phyloP scores from a whole-genome alignment of 23 tunicate species.

The Styela clava region DNA sequence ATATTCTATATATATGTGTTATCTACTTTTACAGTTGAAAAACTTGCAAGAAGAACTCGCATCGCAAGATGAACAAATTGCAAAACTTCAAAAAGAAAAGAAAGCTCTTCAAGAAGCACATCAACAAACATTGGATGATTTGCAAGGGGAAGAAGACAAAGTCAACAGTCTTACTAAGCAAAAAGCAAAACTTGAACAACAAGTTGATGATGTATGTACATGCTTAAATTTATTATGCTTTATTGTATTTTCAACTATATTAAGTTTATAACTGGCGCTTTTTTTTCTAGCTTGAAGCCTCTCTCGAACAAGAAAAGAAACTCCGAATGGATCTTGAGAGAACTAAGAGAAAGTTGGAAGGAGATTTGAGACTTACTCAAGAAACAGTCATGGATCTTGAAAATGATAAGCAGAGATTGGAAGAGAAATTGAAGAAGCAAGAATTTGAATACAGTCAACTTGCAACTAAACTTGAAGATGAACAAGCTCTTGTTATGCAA shows the following conservation, averaged over 20 bases:
- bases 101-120: conserved; percentile 97
- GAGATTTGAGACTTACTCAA: conserved; percentile 75
- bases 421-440: conserved; percentile 86
- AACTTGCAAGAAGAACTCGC: conserved; percentile 92
- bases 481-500: conserved; percentile 85
- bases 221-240: too few species aligned
- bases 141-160: conserved; percentile 96
- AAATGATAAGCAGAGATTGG: conserved; percentile 85
- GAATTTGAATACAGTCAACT: conserved; percentile 96
- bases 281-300: conserved; percentile 71
- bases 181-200: conserved; percentile 92
- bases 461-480: conserved; percentile 93
- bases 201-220: conserved; percentile 89
- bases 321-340: conserved; percentile 88
- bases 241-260: too few species aligned
- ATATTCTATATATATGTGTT: background rate
- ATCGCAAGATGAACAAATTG: conserved; percentile 89
- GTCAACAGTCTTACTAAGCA: conserved; percentile 88
- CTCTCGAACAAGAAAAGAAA: conserved; percentile 94
- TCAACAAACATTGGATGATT: conserved; percentile 95
- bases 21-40: conserved; percentile 43
- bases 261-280: too few species aligned
- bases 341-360: conserved; percentile 92
- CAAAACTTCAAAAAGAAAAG: conserved; percentile 93
- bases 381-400: conserved; percentile 93